These are phyloP conservation scores for Cephus nigrinus DNA, from an alignment of 2,888 invertebrate species.

Conservation along the genomic window DNA sequence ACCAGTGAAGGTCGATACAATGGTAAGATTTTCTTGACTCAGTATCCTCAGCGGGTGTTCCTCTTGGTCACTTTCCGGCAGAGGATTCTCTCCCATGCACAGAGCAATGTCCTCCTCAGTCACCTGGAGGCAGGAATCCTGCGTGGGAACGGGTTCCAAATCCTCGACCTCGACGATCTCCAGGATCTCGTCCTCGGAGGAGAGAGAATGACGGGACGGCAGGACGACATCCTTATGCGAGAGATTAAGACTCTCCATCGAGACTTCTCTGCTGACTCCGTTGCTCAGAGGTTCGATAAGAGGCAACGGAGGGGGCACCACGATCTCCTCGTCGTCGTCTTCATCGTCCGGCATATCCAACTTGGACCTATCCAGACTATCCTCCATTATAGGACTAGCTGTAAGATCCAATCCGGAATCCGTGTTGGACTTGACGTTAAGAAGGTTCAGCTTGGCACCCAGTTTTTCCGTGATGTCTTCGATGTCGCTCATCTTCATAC, in stretches of 20 bases:
- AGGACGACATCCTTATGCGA: slow-evolving; percentile 78
- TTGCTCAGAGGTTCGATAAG: slow-evolving; percentile 80
- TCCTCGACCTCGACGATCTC: slow-evolving; percentile 86
- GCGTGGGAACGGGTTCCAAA: slow-evolving; percentile 86
- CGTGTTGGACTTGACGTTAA: slow-evolving; percentile 59
- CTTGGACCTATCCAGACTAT: slow-evolving; percentile 48
- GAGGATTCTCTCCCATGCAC: slow-evolving; percentile 82
- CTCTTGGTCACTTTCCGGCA: slow-evolving; percentile 80
- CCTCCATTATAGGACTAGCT: slow-evolving; percentile 58
- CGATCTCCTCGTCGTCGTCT: slow-evolving; percentile 83
- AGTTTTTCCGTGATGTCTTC: slow-evolving; percentile 62
- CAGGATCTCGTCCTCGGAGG: slow-evolving; percentile 78
- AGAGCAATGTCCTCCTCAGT: slow-evolving; percentile 93
- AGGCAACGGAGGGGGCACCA: slow-evolving; percentile 84
- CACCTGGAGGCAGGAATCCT: slow-evolving; percentile 88
- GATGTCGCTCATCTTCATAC: slow-evolving; percentile 56
- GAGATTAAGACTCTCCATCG: slow-evolving; percentile 84
- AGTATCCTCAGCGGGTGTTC: slow-evolving; percentile 90
- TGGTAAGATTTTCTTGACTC: slow-evolving; percentile 91
- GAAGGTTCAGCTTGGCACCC: slow-evolving; percentile 57
- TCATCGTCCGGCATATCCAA: slow-evolving; percentile 68
- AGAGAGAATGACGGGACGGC: slow-evolving; percentile 71
- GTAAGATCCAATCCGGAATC: slow-evolving; percentile 60
- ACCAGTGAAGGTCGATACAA: slow-evolving; percentile 90
- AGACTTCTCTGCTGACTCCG: slow-evolving; percentile 78